Percentiles rank a stretch among this genome's conserved stretches.
Conservation (phyloP, 2,113 vertebrate genomes). For the Syngnathus typhle region DNA sequence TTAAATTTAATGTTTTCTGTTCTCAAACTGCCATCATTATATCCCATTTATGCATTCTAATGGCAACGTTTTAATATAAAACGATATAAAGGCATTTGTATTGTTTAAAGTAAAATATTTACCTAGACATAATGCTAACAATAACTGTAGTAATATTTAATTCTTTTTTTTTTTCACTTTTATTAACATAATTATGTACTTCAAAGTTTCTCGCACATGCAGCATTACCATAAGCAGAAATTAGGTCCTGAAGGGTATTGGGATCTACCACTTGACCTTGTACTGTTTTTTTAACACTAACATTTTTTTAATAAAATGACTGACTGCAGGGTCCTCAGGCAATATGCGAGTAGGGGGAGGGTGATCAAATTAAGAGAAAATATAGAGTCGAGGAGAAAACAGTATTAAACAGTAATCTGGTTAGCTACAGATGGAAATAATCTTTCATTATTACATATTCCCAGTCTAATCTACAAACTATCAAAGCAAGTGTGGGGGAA, state of each 20-base stretch:
- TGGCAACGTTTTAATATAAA: too few species aligned
- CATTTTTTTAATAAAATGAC: neutral
- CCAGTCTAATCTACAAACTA: conserved; percentile 52
- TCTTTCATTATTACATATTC: conserved; percentile 60
- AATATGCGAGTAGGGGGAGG: conserved; percentile 12
- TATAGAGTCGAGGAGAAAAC: conserved; percentile 29
- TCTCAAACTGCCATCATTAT: neutral
- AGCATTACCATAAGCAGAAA: conserved; percentile 4
- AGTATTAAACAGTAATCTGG: conserved; percentile 60
- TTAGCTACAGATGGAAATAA: conserved; percentile 62
- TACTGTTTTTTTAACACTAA: neutral
- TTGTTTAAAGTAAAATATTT: too few species aligned
- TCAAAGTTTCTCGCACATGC: neutral
- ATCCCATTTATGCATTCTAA: neutral
- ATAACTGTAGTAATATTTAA: too few species aligned
- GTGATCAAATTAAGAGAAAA: conserved; percentile 17
- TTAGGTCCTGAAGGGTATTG: neutral
- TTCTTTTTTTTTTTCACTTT: too few species aligned
- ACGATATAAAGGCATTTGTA: too few species aligned
- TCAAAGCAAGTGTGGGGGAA: conserved; percentile 30
- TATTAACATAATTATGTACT: too few species aligned
- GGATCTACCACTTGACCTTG: neutral
- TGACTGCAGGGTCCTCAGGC: neutral
- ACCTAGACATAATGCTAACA: neutral
- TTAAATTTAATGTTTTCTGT: too few species aligned